Evolutionary conservation across 2,797 vertebrate genomes (phyloP).

Genomic region (Zonotrichia albicollis): DNA sequence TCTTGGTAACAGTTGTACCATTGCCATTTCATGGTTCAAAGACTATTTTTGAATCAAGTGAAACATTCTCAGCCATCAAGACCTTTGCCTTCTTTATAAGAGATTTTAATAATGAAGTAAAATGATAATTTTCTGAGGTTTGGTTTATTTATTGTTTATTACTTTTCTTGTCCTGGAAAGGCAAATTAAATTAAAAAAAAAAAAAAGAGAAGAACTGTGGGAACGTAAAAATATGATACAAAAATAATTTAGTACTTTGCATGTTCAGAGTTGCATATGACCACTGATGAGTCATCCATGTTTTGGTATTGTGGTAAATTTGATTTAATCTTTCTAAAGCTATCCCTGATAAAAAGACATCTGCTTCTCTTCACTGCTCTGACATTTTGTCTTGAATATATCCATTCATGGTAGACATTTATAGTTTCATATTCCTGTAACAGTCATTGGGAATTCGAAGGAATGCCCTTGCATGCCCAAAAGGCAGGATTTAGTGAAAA

Average conservation of each 20-base stretch:
- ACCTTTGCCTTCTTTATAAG: not conserved
- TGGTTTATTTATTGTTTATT: not conserved
- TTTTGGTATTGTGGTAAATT: constrained; percentile 12
- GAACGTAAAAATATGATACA: not conserved
- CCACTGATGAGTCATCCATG: constrained; percentile 20
- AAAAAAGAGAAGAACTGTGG: not conserved
- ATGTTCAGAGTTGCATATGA: constrained; percentile 11
- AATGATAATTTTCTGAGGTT: not conserved
- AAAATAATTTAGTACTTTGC: not conserved
- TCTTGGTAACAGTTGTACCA: not conserved
- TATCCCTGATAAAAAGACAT: constrained; percentile 21
- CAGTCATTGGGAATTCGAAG: not conserved
- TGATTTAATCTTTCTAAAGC: constrained; percentile 29
- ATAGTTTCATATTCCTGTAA: not conserved
- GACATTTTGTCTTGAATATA: constrained; percentile 36
- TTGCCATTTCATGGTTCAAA: not conserved
- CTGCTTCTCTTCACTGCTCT: constrained; percentile 19
- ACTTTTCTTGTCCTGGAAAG: not conserved
- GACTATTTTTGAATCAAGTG: not conserved
- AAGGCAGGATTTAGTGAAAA: not conserved
- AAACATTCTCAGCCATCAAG: not conserved
- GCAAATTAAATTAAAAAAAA: not conserved
- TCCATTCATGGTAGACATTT: constrained; percentile 29
- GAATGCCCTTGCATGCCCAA: not conserved
- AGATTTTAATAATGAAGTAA: not conserved